These are phyloP conservation scores for Helicoverpa zea DNA, from an alignment of 1,140 invertebrate species.

Conservation along the genomic window DNA sequence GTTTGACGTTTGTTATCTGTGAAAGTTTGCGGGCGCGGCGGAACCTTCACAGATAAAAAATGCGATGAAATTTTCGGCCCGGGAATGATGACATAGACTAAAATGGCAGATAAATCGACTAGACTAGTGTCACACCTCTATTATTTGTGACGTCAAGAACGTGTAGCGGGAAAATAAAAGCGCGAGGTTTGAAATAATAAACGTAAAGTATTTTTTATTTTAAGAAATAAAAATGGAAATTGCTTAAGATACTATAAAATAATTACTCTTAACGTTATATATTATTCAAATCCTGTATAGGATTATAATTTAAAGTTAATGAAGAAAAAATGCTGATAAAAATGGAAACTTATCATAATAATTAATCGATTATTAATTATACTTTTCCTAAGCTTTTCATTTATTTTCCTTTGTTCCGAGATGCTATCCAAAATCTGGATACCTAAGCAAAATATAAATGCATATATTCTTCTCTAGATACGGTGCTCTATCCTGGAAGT, in stretches of 20 bases:
- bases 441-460: not conserved
- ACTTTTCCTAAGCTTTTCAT: no score
- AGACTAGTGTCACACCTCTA: not conserved
- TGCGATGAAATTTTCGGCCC: not conserved
- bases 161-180: constrained; percentile 10
- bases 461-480: not conserved
- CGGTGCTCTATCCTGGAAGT: not conserved
- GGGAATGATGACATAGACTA: not conserved
- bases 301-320: no score
- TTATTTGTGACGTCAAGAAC: not conserved
- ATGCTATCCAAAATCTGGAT: not conserved
- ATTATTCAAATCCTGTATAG: no score
- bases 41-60: not conserved
- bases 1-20: constrained; percentile 29
- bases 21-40: constrained; percentile 14
- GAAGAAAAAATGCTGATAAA: no score
- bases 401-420: no score
- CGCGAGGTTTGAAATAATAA: constrained; percentile 1
- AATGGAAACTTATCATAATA: no score
- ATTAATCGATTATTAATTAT: no score
- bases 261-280: no score
- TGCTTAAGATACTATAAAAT: not conserved
- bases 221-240: not conserved
- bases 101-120: constrained; percentile 14
- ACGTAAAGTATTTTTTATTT: not conserved